These are phyloP conservation scores for Diplodus sargus DNA, from an alignment of 2,797 vertebrate species.

Conservation along the genomic window DNA sequence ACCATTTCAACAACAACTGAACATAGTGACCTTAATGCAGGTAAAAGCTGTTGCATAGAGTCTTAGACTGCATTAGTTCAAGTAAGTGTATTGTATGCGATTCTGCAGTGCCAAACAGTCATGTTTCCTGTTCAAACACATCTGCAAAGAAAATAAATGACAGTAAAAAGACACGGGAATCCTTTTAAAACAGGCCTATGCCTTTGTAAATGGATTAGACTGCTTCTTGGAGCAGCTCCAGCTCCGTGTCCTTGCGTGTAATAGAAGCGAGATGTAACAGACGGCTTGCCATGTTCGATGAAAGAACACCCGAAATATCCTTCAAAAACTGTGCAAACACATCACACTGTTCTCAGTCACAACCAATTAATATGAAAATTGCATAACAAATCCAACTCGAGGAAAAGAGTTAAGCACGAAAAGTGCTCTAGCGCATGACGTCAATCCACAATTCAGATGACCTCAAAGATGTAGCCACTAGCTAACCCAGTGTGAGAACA, in stretches of 20 bases:
- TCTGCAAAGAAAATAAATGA: slow-evolving; percentile 13
- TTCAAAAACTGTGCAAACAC: slow-evolving; percentile 28
- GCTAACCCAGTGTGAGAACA: slow-evolving; percentile 52
- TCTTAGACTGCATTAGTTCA: neutral
- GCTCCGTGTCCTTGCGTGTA: slow-evolving; percentile 32
- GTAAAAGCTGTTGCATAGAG: neutral
- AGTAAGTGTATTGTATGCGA: neutral
- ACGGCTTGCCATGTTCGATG: slow-evolving; percentile 46
- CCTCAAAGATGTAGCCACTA: slow-evolving; percentile 49
- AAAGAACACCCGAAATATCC: slow-evolving; percentile 30
- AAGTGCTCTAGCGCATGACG: slow-evolving; percentile 18
- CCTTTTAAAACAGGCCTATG: slow-evolving; percentile 41
- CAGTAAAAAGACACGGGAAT: slow-evolving; percentile 28
- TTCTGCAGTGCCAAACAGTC: neutral
- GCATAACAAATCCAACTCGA: slow-evolving; percentile 7
- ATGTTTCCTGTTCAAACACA: slow-evolving; percentile 11
- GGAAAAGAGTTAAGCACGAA: neutral
- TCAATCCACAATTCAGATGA: slow-evolving; percentile 49
- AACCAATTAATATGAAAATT: slow-evolving; percentile 43
- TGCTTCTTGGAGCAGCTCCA: slow-evolving; percentile 49
- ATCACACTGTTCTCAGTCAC: slow-evolving; percentile 19
- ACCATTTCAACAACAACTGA: neutral
- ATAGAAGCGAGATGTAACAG: slow-evolving; percentile 46
- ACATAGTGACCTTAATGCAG: neutral
- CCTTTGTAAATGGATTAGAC: slow-evolving; percentile 51